These are phyloP conservation scores for Pollicipes pollicipes DNA, from an alignment of 1,140 invertebrate genomes.

Conservation along the genomic window DNA sequence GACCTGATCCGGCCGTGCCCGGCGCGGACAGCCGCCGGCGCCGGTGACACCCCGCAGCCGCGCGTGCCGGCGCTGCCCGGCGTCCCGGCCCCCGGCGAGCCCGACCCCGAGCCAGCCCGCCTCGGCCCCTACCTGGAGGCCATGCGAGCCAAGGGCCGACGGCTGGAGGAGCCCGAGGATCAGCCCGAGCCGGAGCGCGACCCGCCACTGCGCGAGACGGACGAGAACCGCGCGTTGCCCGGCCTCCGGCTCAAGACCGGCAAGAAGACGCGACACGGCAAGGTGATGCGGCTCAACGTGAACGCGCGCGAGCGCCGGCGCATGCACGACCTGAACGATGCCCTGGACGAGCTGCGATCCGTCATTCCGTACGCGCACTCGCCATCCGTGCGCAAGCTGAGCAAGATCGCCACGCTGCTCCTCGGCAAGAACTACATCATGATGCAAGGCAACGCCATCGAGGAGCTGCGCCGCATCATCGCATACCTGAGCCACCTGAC, in stretches of 20 bases:
- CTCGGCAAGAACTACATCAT: constrained; percentile 97
- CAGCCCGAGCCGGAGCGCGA: too few relatives aligned
- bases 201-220: too few relatives aligned
- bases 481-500: constrained; percentile 39
- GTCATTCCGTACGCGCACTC: constrained; percentile 93
- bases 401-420: constrained; percentile 94
- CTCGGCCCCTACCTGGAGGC: too few relatives aligned
- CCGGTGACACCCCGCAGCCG: not conserved
- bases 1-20: not conserved
- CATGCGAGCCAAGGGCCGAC: too few relatives aligned
- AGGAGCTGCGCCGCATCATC: constrained; percentile 56
- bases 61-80: not conserved
- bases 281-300: constrained; percentile 75
- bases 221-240: not conserved
- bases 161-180: not conserved
- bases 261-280: constrained; percentile 39
- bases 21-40: not conserved
- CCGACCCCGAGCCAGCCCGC: not conserved
- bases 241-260: not conserved
- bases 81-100: not conserved
- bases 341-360: constrained; percentile 75
- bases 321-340: constrained; percentile 96
- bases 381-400: constrained; percentile 92
- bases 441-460: constrained; percentile 86
- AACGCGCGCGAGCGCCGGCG: constrained; percentile 80